Evolutionary conservation across 2,113 vertebrate genomes (phyloP), one percentile per base, ranked within the genome.

Genomic region (Mola mola): DNA sequence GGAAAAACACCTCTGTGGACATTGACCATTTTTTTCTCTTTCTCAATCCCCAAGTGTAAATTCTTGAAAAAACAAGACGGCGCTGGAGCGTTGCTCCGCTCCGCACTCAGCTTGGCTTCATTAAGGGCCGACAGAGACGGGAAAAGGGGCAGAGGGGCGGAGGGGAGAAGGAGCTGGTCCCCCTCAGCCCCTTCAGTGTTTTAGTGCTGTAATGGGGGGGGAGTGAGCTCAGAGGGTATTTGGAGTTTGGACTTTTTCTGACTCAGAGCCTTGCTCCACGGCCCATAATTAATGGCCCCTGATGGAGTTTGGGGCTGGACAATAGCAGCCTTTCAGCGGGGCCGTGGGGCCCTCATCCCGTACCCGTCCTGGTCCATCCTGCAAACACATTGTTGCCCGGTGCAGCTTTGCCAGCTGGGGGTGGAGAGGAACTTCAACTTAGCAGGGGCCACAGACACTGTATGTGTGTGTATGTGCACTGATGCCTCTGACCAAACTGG

Each of bases 201-300:
- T 82, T 75, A 71, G 69, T 79, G 80, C 72, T 78, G 71, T 70
- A 75, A n/a, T 62, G 50, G 15, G 46, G 58, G 66, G 50, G 46
- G 26, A 37, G 55, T 31, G 26, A 36, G 37, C 13, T 49, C 47
- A 41, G 47, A 40, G 53, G 33, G 42, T 47, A 47, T 61, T 49
- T 56, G 53, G 44, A 67, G 57, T 65, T 51, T 26, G 56, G 69
- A 47, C 51, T 68, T 75, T 64, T 79, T 85, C 66, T 72, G 70
- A 86, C 71, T 88, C 60, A 65, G 85, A 86, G 83, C 92, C 79
- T 86, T 93, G 93, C 92, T 94, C 93, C 86, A 74, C 87, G 78
- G 93, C 93, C 94, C 94, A 96, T 96, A 96, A 97, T 97, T 95
- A 96, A 98, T 96, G 91, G 92, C 92, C 92, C 92, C 94, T 94